Evolutionary conservation across 2,113 vertebrate genomes (phyloP).

Genomic region (Mus musculus): GRCm39 chr3:93489001-93489500

Average conservation of each 20-base stretch:
- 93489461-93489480: not conserved
- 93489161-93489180: not conserved
- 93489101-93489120: not conserved
- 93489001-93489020: not conserved
- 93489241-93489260: not conserved
- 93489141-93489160: not conserved
- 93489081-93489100: not conserved
- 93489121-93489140: not conserved
- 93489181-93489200: not conserved
- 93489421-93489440: not conserved
- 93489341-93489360: slow-evolving; percentile 18
- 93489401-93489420: not conserved
- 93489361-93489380: not conserved
- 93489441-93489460: not conserved
- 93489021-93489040: not conserved
- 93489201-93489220: not conserved
- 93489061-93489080: not conserved
- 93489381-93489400: not conserved
- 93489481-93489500: not conserved
- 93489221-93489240: not conserved
- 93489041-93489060: not conserved
- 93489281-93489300: not conserved
- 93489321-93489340: not conserved
- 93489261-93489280: not conserved
- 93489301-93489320: not conserved